phyloP scores from a whole-genome alignment of 2,888 invertebrate species.

The Sarcophaga caerulescens region DNA sequence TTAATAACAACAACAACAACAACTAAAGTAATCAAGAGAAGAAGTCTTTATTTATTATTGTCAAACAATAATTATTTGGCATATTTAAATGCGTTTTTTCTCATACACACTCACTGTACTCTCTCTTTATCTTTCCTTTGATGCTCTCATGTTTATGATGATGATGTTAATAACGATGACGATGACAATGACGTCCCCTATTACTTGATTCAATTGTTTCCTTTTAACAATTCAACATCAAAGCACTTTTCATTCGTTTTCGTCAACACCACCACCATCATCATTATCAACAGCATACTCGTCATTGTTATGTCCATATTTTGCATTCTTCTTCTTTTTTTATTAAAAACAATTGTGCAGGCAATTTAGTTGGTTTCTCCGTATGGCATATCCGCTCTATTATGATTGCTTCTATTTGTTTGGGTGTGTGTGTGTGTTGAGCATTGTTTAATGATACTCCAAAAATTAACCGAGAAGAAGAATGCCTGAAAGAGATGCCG shows the following conservation, averaged over 20 bases:
- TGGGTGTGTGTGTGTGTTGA: background rate
- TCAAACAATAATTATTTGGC: slow-evolving; percentile 45
- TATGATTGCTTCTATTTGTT: background rate
- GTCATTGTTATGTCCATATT: slow-evolving; percentile 4
- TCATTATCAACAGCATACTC: background rate
- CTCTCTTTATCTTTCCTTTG: too few species aligned
- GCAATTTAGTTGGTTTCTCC: slow-evolving; percentile 16
- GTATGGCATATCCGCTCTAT: background rate
- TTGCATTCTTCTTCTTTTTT: slow-evolving; percentile 2
- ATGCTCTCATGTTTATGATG: background rate
- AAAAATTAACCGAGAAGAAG: slow-evolving; percentile 7
- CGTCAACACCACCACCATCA: background rate
- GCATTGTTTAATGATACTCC: slow-evolving; percentile 32
- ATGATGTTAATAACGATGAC: background rate
- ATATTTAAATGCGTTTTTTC: slow-evolving; percentile 10
- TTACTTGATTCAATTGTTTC: slow-evolving; percentile 22
- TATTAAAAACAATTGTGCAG: background rate
- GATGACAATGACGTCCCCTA: slow-evolving; percentile 20
- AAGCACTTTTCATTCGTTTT: slow-evolving; percentile 26
- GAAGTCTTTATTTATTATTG: slow-evolving; percentile 21
- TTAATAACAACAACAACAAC: slow-evolving; percentile 1
- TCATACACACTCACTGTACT: background rate
- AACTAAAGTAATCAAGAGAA: background rate
- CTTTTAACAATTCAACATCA: slow-evolving; percentile 45
- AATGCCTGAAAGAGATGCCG: background rate